These are phyloP conservation scores for Cephus sareptanus DNA, from an alignment of 2,888 invertebrate genomes.

Conservation along the genomic window DNA sequence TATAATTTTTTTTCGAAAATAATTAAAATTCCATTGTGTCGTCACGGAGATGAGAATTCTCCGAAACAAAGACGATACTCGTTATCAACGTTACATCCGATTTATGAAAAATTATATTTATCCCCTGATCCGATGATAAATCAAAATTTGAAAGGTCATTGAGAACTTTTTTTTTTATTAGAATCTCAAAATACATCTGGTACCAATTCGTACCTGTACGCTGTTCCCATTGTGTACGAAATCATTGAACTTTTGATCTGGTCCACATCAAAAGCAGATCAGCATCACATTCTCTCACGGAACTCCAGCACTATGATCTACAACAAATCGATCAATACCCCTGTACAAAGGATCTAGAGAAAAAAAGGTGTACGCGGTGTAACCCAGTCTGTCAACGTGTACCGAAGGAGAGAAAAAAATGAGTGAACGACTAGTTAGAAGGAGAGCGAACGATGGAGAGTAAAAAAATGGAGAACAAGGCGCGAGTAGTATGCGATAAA, in stretches of 20 bases:
- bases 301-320: not conserved
- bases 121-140: not conserved
- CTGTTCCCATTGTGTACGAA: not conserved
- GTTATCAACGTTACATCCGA: not conserved
- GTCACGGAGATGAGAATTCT: not conserved
- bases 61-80: too few relatives aligned
- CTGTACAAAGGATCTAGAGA: slow-evolving; percentile 19
- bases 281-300: not conserved
- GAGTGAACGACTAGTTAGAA: slow-evolving; percentile 5
- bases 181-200: not conserved
- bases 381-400: slow-evolving; percentile 17
- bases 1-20: not conserved
- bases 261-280: not conserved
- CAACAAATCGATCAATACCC: not conserved
- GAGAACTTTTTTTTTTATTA: not conserved
- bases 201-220: not conserved
- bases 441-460: not conserved
- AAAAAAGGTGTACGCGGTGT: slow-evolving; percentile 19
- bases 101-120: not conserved
- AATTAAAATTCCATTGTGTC: not conserved
- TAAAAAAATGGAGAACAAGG: slow-evolving; percentile 2
- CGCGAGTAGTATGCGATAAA: slow-evolving; percentile 12
- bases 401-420: slow-evolving; percentile 2
- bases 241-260: not conserved
- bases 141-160: not conserved